Percentiles rank a stretch among this genome's conserved stretches.
phyloP scores from a whole-genome alignment of 1,140 invertebrate species.

The Eriocheir sinensis region DNA sequence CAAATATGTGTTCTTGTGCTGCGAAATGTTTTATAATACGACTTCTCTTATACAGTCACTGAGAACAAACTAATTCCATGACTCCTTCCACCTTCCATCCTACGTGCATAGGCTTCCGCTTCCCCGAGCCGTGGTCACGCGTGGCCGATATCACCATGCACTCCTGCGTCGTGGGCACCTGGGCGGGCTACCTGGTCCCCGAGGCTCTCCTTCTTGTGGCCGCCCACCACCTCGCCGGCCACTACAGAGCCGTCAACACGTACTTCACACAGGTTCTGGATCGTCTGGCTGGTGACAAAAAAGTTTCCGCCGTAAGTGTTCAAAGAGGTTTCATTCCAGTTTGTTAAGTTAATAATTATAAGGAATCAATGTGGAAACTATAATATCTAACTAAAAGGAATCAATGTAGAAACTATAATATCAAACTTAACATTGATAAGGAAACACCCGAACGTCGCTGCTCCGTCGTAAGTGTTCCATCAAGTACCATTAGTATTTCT shows the following conservation, averaged over 20 bases:
- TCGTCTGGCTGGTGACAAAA: background rate
- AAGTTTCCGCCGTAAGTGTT: background rate
- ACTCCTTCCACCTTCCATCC: no score
- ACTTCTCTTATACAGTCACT: no score
- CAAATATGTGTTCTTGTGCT: no score
- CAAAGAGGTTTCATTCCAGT: background rate
- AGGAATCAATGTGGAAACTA: no score
- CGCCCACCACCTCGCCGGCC: background rate
- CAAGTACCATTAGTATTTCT: background rate
- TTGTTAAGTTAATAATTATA: background rate
- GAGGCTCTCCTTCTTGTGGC: slow-evolving; percentile 21
- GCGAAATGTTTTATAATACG: no score
- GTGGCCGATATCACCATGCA: background rate
- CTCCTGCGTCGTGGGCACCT: background rate
- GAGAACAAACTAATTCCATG: no score
- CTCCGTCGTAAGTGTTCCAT: background rate
- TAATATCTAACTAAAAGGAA: no score
- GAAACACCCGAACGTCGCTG: background rate
- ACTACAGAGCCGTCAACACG: background rate
- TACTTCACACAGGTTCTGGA: background rate
- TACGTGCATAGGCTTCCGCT: slow-evolving; percentile 7
- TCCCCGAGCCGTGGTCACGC: background rate
- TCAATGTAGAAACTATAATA: no score
- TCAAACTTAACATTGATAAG: background rate
- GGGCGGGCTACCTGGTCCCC: slow-evolving; percentile 17